These are phyloP conservation scores for Leptopilina myrica DNA, from an alignment of 2,888 invertebrate species.

Conservation along the genomic window DNA sequence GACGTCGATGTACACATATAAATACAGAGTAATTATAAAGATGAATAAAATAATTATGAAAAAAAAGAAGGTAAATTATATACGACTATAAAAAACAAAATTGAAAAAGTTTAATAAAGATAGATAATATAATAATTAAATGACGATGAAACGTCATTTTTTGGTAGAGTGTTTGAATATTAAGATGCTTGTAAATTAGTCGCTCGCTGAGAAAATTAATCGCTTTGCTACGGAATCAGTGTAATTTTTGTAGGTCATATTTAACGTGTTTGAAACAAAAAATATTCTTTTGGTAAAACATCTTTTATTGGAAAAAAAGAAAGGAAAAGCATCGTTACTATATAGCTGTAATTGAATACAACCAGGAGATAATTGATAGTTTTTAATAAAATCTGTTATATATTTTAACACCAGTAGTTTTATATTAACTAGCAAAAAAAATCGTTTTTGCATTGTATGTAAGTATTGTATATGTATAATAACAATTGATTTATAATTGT, in stretches of 20 bases:
- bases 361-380: conserved; percentile 48
- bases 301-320: conserved; percentile 42
- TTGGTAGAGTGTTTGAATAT: conserved; percentile 46
- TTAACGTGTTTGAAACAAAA: conserved; percentile 42
- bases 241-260: conserved; percentile 55
- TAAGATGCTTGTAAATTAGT: conserved; percentile 67
- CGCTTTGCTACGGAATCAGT: conserved; percentile 61
- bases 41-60: conserved; percentile 8
- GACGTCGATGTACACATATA: conserved; percentile 71
- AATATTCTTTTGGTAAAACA: conserved; percentile 39
- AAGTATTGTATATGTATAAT: conserved; percentile 64
- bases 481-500: conserved; percentile 58
- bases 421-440: conserved; percentile 58
- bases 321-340: conserved; percentile 53
- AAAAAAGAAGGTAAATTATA: conserved; percentile 49
- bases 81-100: conserved; percentile 57
- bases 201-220: conserved; percentile 58
- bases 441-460: conserved; percentile 58
- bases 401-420: conserved; percentile 63
- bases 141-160: background rate
- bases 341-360: conserved; percentile 49
- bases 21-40: conserved; percentile 66
- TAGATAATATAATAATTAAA: conserved; percentile 37
- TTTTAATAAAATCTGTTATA: conserved; percentile 55
- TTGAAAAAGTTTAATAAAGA: conserved; percentile 60